A percentile compares a stretch with the other conserved stretches of the same genome.
Conservation (phyloP, 2,113 vertebrate species). For the Aegotheles bennettii region DNA sequence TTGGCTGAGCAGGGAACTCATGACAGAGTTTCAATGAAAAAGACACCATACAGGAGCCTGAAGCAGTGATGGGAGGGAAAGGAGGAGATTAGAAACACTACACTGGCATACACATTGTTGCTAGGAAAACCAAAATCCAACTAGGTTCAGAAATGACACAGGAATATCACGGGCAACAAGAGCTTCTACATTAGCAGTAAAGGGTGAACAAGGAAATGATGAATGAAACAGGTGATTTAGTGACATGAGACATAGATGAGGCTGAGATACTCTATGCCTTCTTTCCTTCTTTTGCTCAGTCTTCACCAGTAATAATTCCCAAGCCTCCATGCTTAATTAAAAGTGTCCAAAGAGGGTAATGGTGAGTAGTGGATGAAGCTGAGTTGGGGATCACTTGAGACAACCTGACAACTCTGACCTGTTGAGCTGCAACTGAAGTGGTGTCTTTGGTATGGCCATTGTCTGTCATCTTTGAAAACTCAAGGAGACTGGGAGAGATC, state of each 20-base stretch:
- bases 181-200: neutral
- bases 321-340: neutral
- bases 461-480: neutral
- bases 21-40: neutral
- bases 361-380: neutral
- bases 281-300: neutral
- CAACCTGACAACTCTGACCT: neutral
- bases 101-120: neutral
- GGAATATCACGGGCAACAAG: neutral
- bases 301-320: neutral
- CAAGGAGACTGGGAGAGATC: neutral
- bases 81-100: neutral
- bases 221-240: neutral
- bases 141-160: neutral
- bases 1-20: neutral
- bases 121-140: neutral
- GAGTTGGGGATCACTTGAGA: neutral
- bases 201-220: neutral
- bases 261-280: neutral
- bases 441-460: neutral
- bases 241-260: neutral
- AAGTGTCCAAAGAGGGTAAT: neutral
- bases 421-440: neutral
- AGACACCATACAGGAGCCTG: neutral
- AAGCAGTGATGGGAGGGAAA: neutral